phyloP scores from a whole-genome alignment of 2,113 vertebrate species.

The Casuarius casuarius region DNA sequence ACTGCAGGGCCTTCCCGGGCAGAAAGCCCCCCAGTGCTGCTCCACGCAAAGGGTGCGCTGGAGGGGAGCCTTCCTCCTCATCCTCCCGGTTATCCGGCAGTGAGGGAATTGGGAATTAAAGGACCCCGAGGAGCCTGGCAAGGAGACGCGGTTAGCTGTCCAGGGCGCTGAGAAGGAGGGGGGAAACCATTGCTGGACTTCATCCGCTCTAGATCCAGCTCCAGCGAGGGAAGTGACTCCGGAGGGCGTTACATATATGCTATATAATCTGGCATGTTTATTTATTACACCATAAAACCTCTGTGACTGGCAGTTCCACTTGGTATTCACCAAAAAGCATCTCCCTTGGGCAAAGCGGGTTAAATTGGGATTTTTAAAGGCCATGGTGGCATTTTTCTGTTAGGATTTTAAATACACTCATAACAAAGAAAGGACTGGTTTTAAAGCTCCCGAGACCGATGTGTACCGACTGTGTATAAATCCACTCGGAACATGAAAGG shows the following conservation, averaged over 20 bases:
- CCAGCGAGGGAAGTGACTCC: neutral
- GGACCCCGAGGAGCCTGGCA: neutral
- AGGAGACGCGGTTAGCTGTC: neutral
- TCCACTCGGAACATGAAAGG: conserved; percentile 8
- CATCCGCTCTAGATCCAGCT: neutral
- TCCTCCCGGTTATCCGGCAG: neutral
- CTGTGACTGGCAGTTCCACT: neutral
- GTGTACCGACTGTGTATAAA: neutral
- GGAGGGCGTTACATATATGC: neutral
- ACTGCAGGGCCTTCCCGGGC: neutral
- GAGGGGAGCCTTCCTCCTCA: neutral
- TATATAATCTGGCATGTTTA: neutral
- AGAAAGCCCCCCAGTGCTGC: neutral
- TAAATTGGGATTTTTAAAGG: neutral
- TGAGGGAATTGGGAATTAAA: neutral
- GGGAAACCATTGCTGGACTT: neutral
- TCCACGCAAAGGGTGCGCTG: neutral
- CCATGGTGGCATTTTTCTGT: neutral
- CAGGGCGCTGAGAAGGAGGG: neutral
- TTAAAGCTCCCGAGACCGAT: neutral
- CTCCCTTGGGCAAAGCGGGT: neutral
- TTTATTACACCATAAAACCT: conserved; percentile 11
- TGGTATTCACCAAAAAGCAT: neutral
- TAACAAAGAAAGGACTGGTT: neutral
- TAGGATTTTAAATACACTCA: neutral